Conservation (phyloP, 2,888 invertebrate species). For the Orthosia gracilis region DNA sequence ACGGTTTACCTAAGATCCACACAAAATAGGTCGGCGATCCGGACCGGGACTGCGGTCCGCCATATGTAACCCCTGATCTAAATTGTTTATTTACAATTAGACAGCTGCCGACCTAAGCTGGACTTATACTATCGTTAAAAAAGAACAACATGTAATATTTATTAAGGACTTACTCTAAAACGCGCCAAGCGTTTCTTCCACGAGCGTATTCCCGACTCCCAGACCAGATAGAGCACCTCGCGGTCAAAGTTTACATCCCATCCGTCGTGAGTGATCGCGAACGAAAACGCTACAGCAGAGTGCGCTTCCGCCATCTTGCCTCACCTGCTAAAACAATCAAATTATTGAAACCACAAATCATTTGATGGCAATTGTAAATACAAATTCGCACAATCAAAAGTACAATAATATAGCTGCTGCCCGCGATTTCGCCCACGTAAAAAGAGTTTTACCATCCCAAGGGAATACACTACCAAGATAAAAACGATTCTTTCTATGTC, state of each 20-base stretch:
- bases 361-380: neutral
- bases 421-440: too few relatives aligned
- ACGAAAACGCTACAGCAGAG: slow-evolving; percentile 99
- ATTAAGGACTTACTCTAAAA: slow-evolving; percentile 94
- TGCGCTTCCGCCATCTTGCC: slow-evolving; percentile 98
- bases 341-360: neutral
- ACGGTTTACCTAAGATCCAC: too few relatives aligned
- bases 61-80: too few relatives aligned
- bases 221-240: slow-evolving; percentile 98
- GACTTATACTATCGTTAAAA: neutral
- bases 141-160: neutral
- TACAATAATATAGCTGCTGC: neutral
- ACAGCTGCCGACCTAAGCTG: slow-evolving; percentile 5
- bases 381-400: neutral
- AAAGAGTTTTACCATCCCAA: too few relatives aligned
- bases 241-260: slow-evolving; percentile 99
- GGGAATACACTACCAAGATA: too few relatives aligned
- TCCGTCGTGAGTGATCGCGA: slow-evolving; percentile 99
- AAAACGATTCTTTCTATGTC: too few relatives aligned
- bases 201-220: slow-evolving; percentile 98
- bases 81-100: too few relatives aligned
- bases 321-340: slow-evolving; percentile 64
- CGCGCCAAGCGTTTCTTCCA: slow-evolving; percentile 98
- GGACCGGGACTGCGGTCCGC: too few relatives aligned
- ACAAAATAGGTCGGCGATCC: too few relatives aligned